These are phyloP conservation scores for Epinephelus awoara DNA, from an alignment of 2,797 vertebrate genomes.

Conservation along the genomic window DNA sequence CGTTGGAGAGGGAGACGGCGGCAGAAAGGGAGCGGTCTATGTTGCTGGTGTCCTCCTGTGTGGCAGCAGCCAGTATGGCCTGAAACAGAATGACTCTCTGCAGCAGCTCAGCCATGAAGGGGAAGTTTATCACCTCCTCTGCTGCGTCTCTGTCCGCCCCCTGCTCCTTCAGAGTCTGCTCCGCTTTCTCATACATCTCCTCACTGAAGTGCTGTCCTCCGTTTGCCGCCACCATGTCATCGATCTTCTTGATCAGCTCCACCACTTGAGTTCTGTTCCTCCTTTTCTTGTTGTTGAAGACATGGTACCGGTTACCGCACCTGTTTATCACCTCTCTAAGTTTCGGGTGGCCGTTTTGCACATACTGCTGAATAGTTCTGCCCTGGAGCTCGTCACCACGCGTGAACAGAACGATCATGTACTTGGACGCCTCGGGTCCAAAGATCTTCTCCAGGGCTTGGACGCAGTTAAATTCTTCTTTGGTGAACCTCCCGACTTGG, in stretches of 20 bases:
- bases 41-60: neutral
- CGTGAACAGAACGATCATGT: conserved; percentile 61
- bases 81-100: conserved; percentile 40
- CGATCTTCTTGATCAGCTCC: conserved; percentile 41
- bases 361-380: conserved; percentile 18
- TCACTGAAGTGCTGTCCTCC: conserved; percentile 31
- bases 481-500: conserved; percentile 59
- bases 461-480: conserved; percentile 50
- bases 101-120: conserved; percentile 40
- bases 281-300: conserved; percentile 52
- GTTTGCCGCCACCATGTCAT: conserved; percentile 54
- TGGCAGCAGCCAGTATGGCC: neutral
- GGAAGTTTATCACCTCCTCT: neutral
- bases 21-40: rapidly evolving
- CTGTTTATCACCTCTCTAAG: conserved; percentile 48
- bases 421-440: conserved; percentile 5
- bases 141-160: rapidly evolving
- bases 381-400: conserved; percentile 43
- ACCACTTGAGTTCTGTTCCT: conserved; percentile 34
- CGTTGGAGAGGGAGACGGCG: neutral
- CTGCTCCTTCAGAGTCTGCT: neutral
- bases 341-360: conserved; percentile 31
- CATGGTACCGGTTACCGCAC: conserved; percentile 43
- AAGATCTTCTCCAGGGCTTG: conserved; percentile 58
- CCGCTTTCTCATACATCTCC: neutral